Conservation (phyloP, 2,797 vertebrate genomes). For the Syndactyla subalaris region DNA sequence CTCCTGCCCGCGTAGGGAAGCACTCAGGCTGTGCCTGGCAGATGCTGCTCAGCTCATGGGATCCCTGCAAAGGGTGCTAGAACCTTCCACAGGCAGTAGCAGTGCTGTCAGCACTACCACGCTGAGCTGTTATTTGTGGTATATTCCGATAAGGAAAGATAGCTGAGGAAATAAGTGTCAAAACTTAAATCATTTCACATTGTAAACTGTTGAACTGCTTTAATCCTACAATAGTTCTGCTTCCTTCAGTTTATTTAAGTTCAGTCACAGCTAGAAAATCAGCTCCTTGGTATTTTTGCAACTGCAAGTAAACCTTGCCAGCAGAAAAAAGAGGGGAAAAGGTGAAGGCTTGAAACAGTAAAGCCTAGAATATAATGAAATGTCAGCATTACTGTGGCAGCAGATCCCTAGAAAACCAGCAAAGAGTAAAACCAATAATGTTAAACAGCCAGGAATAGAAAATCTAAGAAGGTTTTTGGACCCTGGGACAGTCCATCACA, state of each 20-base stretch:
- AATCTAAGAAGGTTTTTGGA: background rate
- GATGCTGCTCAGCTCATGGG: slow-evolving; percentile 32
- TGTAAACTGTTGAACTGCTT: slow-evolving; percentile 48
- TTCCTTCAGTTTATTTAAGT: slow-evolving; percentile 60
- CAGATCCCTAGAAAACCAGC: background rate
- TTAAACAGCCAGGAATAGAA: slow-evolving; percentile 2
- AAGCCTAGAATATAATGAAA: slow-evolving; percentile 42
- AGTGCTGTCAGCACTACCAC: slow-evolving; percentile 24
- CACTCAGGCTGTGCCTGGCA: background rate
- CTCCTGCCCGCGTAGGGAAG: accelerated
- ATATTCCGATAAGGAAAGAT: slow-evolving; percentile 13
- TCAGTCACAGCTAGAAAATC: slow-evolving; percentile 52
- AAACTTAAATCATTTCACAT: slow-evolving; percentile 52
- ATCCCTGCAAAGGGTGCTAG: slow-evolving; percentile 17
- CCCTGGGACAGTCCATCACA: background rate
- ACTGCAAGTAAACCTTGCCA: slow-evolving; percentile 39
- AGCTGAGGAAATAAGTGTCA: slow-evolving; percentile 61
- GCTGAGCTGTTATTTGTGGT: slow-evolving; percentile 32
- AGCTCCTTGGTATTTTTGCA: slow-evolving; percentile 2
- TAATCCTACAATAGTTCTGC: slow-evolving; percentile 42
- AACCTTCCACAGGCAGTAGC: slow-evolving; percentile 38
- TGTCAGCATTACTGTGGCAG: slow-evolving; percentile 29
- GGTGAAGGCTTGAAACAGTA: slow-evolving; percentile 46
- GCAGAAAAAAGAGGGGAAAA: slow-evolving; percentile 15
- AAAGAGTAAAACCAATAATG: background rate